Evolutionary conservation across 2,888 invertebrate species (phyloP).

Genomic region (Rhagophthalmus giganteus): DNA sequence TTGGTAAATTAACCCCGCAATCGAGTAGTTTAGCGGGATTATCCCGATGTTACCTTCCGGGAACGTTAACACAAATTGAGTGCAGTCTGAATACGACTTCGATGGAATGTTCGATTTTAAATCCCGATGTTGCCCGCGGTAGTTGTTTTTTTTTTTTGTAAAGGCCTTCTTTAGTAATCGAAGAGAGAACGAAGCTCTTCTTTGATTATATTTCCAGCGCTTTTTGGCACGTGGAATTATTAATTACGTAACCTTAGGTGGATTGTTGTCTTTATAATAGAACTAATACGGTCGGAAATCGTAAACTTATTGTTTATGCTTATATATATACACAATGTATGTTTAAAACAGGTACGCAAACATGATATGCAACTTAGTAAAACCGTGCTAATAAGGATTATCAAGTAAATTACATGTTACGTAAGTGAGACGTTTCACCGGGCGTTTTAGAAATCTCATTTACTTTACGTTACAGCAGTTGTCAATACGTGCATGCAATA

Average conservation of each 20-base stretch:
- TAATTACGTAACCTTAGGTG: neutral
- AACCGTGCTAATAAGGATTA: conserved; percentile 23
- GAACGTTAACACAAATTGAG: conserved; percentile 41
- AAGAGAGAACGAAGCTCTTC: neutral
- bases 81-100: conserved; percentile 41
- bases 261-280: neutral
- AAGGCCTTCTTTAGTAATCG: conserved; percentile 17
- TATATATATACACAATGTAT: conserved; percentile 1
- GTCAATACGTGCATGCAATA: neutral
- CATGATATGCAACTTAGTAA: conserved; percentile 25
- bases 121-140: conserved; percentile 25
- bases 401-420: conserved; percentile 17
- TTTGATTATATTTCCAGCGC: too few species aligned
- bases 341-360: conserved; percentile 12
- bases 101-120: conserved; percentile 42
- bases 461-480: conserved; percentile 3
- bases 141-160: conserved; percentile 12
- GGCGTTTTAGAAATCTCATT: conserved; percentile 14
- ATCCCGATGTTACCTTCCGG: conserved; percentile 23
- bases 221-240: too few species aligned
- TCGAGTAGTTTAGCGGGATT: conserved; percentile 26
- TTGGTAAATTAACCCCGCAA: conserved; percentile 33
- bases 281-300: conserved; percentile 7
- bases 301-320: conserved; percentile 14
- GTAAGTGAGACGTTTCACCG: conserved; percentile 13